Conservation (phyloP, 2,888 invertebrate genomes). For the Napeogenes sylphis region DNA sequence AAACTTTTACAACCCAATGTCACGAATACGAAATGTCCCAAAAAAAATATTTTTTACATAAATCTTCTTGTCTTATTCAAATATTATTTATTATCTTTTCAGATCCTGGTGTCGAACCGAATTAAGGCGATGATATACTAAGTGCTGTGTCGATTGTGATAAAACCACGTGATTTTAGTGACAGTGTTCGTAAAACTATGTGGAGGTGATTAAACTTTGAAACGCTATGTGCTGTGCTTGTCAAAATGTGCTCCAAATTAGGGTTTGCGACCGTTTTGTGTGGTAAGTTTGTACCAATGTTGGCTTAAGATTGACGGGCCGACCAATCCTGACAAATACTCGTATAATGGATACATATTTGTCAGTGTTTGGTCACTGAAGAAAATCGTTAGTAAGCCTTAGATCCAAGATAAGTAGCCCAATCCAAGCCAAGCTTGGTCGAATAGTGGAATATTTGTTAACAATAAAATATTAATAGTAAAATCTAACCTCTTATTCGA, state of each 20-base stretch:
- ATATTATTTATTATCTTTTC: conserved; percentile 15
- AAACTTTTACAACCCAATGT: conserved; percentile 15
- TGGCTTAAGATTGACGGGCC: too few species aligned
- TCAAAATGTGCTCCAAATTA: conserved; percentile 63
- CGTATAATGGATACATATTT: too few species aligned
- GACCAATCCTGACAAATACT: too few species aligned
- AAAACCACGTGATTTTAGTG: conserved; percentile 18
- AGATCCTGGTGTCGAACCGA: conserved; percentile 12
- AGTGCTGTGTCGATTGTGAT: conserved; percentile 10
- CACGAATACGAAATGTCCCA: conserved; percentile 8
- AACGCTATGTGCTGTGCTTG: conserved; percentile 57
- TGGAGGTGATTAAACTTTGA: conserved; percentile 50
- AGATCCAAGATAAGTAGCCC: too few species aligned
- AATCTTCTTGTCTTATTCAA: not conserved
- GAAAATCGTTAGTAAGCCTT: too few species aligned
- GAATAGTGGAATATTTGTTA: not conserved
- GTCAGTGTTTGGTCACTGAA: too few species aligned
- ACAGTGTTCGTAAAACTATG: conserved; percentile 45
- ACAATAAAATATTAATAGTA: not conserved
- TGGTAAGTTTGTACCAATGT: conserved; percentile 50
- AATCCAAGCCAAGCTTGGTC: too few species aligned
- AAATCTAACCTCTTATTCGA: not conserved
- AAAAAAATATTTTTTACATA: conserved; percentile 9
- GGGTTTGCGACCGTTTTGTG: conserved; percentile 46
- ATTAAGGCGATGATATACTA: too few species aligned